Base-by-base conservation (phyloP, 2,113 vertebrate species). In the Mellivora capensis region DNA sequence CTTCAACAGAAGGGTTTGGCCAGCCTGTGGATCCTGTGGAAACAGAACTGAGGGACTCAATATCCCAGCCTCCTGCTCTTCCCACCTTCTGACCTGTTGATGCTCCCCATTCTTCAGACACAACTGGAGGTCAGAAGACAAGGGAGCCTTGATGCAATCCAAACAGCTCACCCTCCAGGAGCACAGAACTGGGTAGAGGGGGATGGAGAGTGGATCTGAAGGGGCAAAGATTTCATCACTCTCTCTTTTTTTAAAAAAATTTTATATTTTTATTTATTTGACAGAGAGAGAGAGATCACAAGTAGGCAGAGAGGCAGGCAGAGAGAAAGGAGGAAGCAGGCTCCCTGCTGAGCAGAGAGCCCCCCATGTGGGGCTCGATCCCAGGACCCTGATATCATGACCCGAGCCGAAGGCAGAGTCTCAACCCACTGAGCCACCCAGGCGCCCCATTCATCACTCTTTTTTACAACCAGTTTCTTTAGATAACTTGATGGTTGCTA, bases 101-200 rank as follows among this genome's bases (percentile, higher is more conserved):
- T 94, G 77, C 25, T 57, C 25, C 61, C 49, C 18, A 18, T 87
- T 90, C 62, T 95, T 92, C 64, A 61, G 57, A 95, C n/a, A 49
- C 76, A 94, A 21, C 47, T 54, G n/a, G 91, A 96, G 93, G 76
- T 14, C n/a, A 92, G 84, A 91, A 89, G 69, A 79, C 67, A 91
- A 93, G 61, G 31, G 47, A 91, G 25, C 10, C 69, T 3, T 91
- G 71, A 93, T 93, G 52, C 3, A 39, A 39, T 93, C 37, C 59
- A 80, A n/a, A 86, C 6, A 94, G 42, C n/a, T 96, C 74, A 94
- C n/a, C 39, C 42, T 81, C 62, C n/a, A 89, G 39, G 77, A 82
- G 44, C 87, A 77, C 47, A 93, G 61, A 91, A 54, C 15, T 64
- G 42, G 42, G 76, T 52, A 57, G 12, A 61, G 20, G 93, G 23